phyloP scores from a whole-genome alignment of 1,140 invertebrate genomes.

The Philaenus spumarius region DNA sequence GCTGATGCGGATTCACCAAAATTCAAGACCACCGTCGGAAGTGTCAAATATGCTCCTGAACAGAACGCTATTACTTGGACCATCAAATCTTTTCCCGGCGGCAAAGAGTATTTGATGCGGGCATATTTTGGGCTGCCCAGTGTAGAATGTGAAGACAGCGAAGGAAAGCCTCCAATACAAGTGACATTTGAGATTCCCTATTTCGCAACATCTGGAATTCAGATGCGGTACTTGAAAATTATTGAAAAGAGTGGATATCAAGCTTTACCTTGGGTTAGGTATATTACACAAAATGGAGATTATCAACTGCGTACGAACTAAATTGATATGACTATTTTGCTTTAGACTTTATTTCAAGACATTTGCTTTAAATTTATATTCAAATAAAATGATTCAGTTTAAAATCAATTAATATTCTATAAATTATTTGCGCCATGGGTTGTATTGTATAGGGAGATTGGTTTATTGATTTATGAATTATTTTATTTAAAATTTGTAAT shows the following conservation, averaged over 20 bases:
- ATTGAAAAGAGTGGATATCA: slow-evolving; percentile 99
- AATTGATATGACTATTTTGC: slow-evolving; percentile 10
- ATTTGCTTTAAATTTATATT: no score
- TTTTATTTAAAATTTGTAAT: no score
- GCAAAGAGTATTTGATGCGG: slow-evolving; percentile 97
- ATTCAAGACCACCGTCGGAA: slow-evolving; percentile 98
- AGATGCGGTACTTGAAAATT: slow-evolving; percentile 95
- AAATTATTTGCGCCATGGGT: no score
- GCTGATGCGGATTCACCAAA: slow-evolving; percentile 98
- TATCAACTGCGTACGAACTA: slow-evolving; percentile 94
- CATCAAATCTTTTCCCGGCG: slow-evolving; percentile 98
- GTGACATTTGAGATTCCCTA: slow-evolving; percentile 99
- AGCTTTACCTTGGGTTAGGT: slow-evolving; percentile 96
- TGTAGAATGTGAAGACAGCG: slow-evolving; percentile 87
- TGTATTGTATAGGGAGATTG: no score
- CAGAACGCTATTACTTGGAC: slow-evolving; percentile 98
- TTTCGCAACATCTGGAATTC: slow-evolving; percentile 97
- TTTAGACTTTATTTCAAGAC: no score
- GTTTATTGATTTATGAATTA: no score
- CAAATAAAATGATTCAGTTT: no score
- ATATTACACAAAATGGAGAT: slow-evolving; percentile 99
- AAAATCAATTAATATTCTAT: no score
- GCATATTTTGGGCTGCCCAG: slow-evolving; percentile 97
- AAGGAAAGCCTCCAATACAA: slow-evolving; percentile 96
- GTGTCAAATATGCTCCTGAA: slow-evolving; percentile 96